Base-by-base conservation (phyloP, 1,140 invertebrate genomes). In the Sitophilus oryzae region DNA sequence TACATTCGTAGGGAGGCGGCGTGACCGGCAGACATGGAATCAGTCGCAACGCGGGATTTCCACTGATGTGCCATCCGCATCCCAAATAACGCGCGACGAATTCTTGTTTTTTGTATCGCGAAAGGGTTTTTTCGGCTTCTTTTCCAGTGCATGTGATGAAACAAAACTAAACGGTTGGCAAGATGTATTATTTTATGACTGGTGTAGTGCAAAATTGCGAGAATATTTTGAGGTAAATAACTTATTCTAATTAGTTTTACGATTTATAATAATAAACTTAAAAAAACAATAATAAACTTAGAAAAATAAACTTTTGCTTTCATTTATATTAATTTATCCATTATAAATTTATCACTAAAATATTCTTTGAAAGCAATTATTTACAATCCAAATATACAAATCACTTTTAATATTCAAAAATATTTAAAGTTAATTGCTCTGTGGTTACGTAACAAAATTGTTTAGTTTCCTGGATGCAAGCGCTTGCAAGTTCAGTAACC, bases 101-200 rank as follows among this genome's bases (percentile, higher is more conserved):
- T n/a, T n/a, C n/a, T n/a, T n/a, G n/a, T n/a, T 19, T 36, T n/a
- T 46, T 52, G 41, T 34, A 44, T 21, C 54, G 54, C 47, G 14
- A 53, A 36, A 49, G 25, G 21, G 20, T 51, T 30, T 23, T 23
- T 46, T 15, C 20, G 25, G 16, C 19, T 9, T 18, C 22, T 48
- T 23, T 40, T 30, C 43, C 16, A 21, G 45, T 53, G 34, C 19
- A 42, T 40, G 48, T 54, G 58, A 52, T 52, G 41, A 18, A 35
- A 19, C 4, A 15, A 15, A 8, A 22, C 18, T 52, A 45, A 46
- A 11, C n/a, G 38, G 18, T 23, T 25, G 5, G 8, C 49, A 56
- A 35, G 18, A 68, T 69, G 67, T 69, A 69, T 56, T 63, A 67
- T 59, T 69, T 69, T 52, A 69, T 69, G 67, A 66, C 67, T 22